A percentile compares a stretch with the other conserved stretches of the same genome.
Conservation (phyloP, 2,113 vertebrate genomes). For the Aramus guarauna region DNA sequence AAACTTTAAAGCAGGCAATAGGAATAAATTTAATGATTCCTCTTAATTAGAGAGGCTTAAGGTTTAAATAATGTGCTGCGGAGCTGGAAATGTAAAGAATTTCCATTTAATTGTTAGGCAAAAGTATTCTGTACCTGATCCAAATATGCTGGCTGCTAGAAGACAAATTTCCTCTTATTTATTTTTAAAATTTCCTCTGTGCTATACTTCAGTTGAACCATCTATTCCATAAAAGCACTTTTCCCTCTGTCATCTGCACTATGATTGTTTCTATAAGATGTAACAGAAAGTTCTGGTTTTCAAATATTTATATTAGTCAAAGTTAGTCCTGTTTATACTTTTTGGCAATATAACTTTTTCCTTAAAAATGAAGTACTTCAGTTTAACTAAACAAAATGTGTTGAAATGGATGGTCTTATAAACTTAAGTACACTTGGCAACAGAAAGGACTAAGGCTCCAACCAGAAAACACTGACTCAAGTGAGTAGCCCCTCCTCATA, state of each 20-base stretch:
- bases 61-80: constrained; percentile 63
- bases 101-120: constrained; percentile 50
- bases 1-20: constrained; percentile 66
- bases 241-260: constrained; percentile 63
- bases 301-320: constrained; percentile 84
- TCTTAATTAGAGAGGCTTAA: constrained; percentile 71
- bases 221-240: constrained; percentile 62
- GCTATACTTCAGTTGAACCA: constrained; percentile 57
- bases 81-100: constrained; percentile 57
- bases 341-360: constrained; percentile 78
- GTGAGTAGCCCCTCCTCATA: constrained; percentile 44
- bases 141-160: constrained; percentile 31
- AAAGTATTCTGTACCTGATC: constrained; percentile 43
- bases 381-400: constrained; percentile 81
- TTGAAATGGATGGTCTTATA: constrained; percentile 77
- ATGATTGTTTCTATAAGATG: constrained; percentile 72
- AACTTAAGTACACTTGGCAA: constrained; percentile 73
- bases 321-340: constrained; percentile 79
- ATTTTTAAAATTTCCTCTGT: constrained; percentile 66
- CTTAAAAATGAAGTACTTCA: constrained; percentile 79
- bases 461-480: constrained; percentile 17
- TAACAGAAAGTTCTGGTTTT: constrained; percentile 76
- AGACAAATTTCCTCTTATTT: constrained; percentile 62
- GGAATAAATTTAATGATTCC: constrained; percentile 69
- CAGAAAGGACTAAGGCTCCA: constrained; percentile 42